Evolutionary conservation across 2,888 invertebrate species (phyloP).

Genomic region (Phyllotreta cruciferae): DNA sequence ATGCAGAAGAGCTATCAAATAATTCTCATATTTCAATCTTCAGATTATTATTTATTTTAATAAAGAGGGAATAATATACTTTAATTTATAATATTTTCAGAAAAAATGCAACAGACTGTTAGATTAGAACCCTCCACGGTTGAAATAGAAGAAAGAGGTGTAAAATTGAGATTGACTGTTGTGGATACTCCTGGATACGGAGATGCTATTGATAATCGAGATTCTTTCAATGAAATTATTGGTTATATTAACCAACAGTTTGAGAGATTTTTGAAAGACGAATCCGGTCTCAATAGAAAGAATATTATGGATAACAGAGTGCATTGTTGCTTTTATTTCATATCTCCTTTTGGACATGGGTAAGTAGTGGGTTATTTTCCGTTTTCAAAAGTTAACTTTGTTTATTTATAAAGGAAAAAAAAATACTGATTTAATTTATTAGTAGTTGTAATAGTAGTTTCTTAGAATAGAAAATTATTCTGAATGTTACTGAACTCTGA

Average conservation of each 20-base stretch:
- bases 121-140: constrained; percentile 94
- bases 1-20: no score
- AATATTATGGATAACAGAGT: constrained; percentile 97
- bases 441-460: no score
- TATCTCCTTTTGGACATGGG: constrained; percentile 97
- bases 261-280: constrained; percentile 88
- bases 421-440: neutral
- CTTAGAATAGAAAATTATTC: neutral
- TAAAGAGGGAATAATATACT: no score
- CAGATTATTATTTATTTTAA: neutral
- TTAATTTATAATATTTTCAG: no score
- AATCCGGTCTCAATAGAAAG: constrained; percentile 93
- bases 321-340: constrained; percentile 97
- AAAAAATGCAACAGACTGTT: constrained; percentile 91
- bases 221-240: constrained; percentile 93
- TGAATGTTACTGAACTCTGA: constrained; percentile 4
- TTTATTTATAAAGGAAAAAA: no score
- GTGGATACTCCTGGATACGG: constrained; percentile 97
- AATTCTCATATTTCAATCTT: no score
- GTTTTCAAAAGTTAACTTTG: neutral
- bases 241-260: constrained; percentile 98
- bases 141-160: constrained; percentile 95
- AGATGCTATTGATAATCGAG: constrained; percentile 92
- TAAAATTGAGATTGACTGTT: constrained; percentile 89
- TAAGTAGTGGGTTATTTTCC: constrained; percentile 57